phyloP scores from a whole-genome alignment of 2,113 vertebrate genomes.

The Sclerurus mexicanus region DNA sequence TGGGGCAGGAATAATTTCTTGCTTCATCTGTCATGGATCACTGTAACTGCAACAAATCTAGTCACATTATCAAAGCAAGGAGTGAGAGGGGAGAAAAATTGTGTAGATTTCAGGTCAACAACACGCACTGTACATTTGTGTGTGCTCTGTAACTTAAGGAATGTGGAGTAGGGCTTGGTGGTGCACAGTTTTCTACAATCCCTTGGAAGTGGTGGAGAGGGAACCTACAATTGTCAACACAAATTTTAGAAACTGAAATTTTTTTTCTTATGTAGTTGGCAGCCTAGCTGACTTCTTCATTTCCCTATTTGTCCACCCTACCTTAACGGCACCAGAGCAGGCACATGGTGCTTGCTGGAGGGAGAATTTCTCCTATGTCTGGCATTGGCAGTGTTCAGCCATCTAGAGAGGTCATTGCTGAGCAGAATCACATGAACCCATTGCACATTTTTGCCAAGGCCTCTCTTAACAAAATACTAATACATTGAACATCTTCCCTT shows the following conservation, averaged over 20 bases:
- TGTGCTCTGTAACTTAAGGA: background rate
- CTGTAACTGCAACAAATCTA: background rate
- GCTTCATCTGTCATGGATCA: background rate
- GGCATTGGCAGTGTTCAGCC: background rate
- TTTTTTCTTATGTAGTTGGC: background rate
- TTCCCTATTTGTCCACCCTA: background rate
- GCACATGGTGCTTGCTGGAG: background rate
- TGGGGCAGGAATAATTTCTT: background rate
- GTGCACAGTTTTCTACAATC: background rate
- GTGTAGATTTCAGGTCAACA: background rate
- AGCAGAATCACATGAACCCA: background rate
- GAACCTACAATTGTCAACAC: background rate
- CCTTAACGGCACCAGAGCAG: background rate
- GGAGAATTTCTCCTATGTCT: background rate
- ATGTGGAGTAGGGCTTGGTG: background rate
- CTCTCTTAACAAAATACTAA: background rate
- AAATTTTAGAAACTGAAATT: background rate
- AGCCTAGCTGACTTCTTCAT: background rate
- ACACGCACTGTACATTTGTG: background rate
- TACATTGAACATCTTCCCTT: background rate
- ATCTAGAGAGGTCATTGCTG: background rate
- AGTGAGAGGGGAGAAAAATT: background rate
- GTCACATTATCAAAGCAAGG: background rate
- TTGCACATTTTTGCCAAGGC: background rate
- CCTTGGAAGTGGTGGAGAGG: background rate